A percentile compares a stretch with the other conserved stretches of the same genome.
Conservation (phyloP, 2,113 vertebrate genomes). For the Vidua chalybeata region DNA sequence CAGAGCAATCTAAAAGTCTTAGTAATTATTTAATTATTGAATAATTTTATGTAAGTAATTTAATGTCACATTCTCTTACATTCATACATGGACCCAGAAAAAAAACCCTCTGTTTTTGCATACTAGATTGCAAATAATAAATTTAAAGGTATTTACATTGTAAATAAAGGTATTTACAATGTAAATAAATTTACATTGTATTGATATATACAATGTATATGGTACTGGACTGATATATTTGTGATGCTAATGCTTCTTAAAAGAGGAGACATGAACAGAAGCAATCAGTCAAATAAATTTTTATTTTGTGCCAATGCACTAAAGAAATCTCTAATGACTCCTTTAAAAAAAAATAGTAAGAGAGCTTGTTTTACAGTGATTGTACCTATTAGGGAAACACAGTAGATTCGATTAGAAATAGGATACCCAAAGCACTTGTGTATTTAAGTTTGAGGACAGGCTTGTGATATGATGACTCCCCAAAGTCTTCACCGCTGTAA, state of each 20-base stretch:
- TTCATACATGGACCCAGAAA: background rate
- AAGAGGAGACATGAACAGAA: background rate
- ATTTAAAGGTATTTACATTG: background rate
- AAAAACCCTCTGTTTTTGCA: background rate
- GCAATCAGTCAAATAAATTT: constrained; percentile 15
- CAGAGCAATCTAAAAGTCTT: background rate
- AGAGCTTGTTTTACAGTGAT: constrained; percentile 43
- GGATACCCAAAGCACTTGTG: constrained; percentile 30
- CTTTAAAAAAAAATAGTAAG: background rate
- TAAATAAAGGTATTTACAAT: no score
- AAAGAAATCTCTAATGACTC: constrained; percentile 21
- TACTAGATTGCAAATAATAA: background rate
- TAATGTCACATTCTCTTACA: background rate
- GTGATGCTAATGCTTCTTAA: background rate
- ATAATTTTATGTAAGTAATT: background rate
- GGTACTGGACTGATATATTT: background rate
- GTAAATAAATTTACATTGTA: no score
- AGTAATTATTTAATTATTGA: background rate
- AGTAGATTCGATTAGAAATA: constrained; percentile 22
- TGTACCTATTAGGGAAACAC: constrained; percentile 1
- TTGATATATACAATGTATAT: background rate
- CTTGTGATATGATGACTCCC: constrained; percentile 17
- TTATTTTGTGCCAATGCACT: background rate
- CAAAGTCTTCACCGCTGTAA: background rate
- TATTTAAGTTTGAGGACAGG: constrained; percentile 8